phyloP scores from a whole-genome alignment of 1,140 invertebrate species.

The Caligus rogercresseyi region DNA sequence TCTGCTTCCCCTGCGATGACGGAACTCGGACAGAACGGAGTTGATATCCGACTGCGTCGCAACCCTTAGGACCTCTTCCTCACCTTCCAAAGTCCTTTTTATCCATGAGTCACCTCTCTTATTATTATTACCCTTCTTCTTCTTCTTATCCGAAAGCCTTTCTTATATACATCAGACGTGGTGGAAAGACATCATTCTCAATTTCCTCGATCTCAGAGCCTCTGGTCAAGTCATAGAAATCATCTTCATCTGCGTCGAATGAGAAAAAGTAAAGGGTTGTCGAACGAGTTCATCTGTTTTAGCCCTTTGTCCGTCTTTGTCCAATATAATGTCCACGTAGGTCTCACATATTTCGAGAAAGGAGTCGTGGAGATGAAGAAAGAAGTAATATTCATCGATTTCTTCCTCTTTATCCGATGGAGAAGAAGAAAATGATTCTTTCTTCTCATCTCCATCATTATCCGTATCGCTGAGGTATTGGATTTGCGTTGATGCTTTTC shows the following conservation, averaged over 20 bases:
- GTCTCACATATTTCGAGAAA: conserved; percentile 42
- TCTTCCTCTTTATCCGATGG: conserved; percentile 18
- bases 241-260: conserved; percentile 44
- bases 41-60: conserved; percentile 35
- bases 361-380: conserved; percentile 29
- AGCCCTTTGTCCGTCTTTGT: conserved; percentile 37
- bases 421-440: conserved; percentile 26
- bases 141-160: too few species aligned
- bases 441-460: conserved; percentile 12
- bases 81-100: conserved; percentile 21
- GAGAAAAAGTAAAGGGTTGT: conserved; percentile 44
- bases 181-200: not conserved
- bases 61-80: conserved; percentile 34
- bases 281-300: conserved; percentile 39
- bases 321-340: conserved; percentile 41
- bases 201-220: too few species aligned
- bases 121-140: too few species aligned
- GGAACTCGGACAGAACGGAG: conserved; percentile 40
- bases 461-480: conserved; percentile 19
- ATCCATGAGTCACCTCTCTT: too few species aligned
- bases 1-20: conserved; percentile 40
- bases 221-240: conserved; percentile 34
- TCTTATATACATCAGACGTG: too few species aligned
- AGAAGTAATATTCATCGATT: conserved; percentile 25
- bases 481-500: conserved; percentile 34